phyloP scores from a whole-genome alignment of 1,140 invertebrate species.

The Sitobion miscanthi region DNA sequence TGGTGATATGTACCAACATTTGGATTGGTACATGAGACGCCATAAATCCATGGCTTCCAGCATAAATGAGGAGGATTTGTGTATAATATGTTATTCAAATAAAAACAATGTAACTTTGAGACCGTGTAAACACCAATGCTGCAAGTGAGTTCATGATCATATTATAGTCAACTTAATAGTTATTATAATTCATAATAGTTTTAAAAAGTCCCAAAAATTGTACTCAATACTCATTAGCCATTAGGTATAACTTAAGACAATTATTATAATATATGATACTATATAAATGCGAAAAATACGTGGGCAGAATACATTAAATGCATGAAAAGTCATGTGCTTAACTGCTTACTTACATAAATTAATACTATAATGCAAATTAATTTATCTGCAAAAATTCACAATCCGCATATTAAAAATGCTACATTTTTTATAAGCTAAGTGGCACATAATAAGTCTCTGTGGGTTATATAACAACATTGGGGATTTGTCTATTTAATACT shows the following conservation, averaged over 20 bases:
- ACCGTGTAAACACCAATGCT: constrained; percentile 42
- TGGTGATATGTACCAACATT: not conserved
- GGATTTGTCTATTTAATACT: not conserved
- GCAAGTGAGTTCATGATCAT: constrained; percentile 21
- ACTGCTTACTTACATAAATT: not conserved
- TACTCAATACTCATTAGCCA: not conserved
- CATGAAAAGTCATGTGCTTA: not conserved
- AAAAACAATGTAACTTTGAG: constrained; percentile 21
- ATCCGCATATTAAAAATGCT: not conserved
- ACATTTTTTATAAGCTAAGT: not conserved
- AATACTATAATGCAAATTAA: not conserved
- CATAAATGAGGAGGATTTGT: constrained; percentile 37
- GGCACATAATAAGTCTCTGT: not conserved
- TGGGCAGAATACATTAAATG: not conserved
- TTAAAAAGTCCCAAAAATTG: not conserved
- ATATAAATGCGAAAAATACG: not conserved
- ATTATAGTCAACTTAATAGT: not conserved
- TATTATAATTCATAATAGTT: not conserved
- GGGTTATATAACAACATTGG: not conserved
- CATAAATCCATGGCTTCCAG: constrained; percentile 24
- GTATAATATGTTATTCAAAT: constrained; percentile 44
- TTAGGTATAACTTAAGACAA: not conserved
- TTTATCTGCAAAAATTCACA: not conserved
- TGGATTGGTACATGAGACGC: constrained; percentile 18
- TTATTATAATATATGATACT: not conserved